Conservation (phyloP, 2,797 vertebrate genomes). For the Gymnoscopelus braueri region DNA sequence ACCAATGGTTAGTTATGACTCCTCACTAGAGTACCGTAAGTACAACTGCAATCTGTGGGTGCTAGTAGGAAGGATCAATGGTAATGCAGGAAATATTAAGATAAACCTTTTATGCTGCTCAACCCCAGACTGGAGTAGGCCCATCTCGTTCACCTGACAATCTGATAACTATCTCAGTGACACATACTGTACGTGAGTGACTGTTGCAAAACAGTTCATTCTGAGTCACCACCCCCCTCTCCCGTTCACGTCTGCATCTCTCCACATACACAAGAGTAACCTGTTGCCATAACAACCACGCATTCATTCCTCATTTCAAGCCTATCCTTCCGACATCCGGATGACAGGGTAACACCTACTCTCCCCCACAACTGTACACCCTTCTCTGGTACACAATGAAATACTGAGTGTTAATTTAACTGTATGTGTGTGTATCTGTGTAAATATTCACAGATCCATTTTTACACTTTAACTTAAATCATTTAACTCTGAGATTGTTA, state of each 20-base stretch:
- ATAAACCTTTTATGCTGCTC: too few relatives aligned
- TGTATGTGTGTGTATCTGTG: too few relatives aligned
- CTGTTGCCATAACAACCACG: conserved; percentile 79
- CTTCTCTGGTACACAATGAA: conserved; percentile 24
- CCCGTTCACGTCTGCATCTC: conserved; percentile 16
- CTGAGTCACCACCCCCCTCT: conserved; percentile 32
- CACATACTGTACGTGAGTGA: conserved; percentile 24
- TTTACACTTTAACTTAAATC: too few relatives aligned
- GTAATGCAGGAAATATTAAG: too few relatives aligned
- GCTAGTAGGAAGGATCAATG: too few relatives aligned
- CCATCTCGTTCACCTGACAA: not conserved
- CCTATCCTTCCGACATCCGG: conserved; percentile 60
- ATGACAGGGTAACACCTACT: conserved; percentile 47
- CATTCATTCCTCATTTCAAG: conserved; percentile 68
- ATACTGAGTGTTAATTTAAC: not conserved
- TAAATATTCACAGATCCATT: too few relatives aligned
- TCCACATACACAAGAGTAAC: conserved; percentile 53
- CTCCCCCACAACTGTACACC: conserved; percentile 45
- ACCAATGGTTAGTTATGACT: too few relatives aligned
- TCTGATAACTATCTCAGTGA: conserved; percentile 24
- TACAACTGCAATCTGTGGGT: not conserved
- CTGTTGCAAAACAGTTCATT: conserved; percentile 49
- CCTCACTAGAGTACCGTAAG: too few relatives aligned
- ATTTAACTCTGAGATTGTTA: too few relatives aligned
- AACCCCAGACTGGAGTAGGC: too few relatives aligned